phyloP scores from a whole-genome alignment of 2,888 invertebrate genomes.

The Eubasilissa splendida region DNA sequence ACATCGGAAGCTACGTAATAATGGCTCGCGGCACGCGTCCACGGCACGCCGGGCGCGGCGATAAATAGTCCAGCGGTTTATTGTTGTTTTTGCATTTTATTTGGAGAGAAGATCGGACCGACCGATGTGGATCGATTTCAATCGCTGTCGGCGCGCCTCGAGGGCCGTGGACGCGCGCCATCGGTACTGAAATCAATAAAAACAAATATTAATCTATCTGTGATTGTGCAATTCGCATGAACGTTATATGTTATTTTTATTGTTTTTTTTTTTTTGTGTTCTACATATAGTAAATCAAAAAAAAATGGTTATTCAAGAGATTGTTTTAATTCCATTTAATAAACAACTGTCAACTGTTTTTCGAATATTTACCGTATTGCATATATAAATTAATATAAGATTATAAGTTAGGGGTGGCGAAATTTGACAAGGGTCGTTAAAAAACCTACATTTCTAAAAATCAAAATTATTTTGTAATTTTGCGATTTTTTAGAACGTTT shows the following conservation, averaged over 20 bases:
- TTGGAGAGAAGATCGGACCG: not conserved
- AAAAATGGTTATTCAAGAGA: not conserved
- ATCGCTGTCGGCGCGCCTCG: not conserved
- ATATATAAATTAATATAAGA: no score
- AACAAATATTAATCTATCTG: slow-evolving; percentile 28
- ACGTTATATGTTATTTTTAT: slow-evolving; percentile 10
- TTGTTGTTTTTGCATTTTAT: not conserved
- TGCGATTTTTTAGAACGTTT: no score
- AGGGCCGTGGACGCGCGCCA: not conserved
- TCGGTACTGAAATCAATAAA: not conserved
- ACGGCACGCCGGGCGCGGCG: not conserved
- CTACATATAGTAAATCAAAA: not conserved
- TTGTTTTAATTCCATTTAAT: not conserved
- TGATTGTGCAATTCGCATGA: slow-evolving; percentile 41
- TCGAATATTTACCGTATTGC: no score
- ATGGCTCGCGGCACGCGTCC: no score
- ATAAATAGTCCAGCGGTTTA: not conserved
- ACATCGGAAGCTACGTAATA: no score
- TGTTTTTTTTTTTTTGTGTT: not conserved
- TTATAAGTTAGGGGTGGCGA: no score
- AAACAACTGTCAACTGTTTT: not conserved
- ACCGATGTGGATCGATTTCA: not conserved
- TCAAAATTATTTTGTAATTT: no score
- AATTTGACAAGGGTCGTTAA: no score
- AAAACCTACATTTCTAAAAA: no score